Conservation (phyloP, 1,140 invertebrate genomes). For the Calephelis virginiensis region DNA sequence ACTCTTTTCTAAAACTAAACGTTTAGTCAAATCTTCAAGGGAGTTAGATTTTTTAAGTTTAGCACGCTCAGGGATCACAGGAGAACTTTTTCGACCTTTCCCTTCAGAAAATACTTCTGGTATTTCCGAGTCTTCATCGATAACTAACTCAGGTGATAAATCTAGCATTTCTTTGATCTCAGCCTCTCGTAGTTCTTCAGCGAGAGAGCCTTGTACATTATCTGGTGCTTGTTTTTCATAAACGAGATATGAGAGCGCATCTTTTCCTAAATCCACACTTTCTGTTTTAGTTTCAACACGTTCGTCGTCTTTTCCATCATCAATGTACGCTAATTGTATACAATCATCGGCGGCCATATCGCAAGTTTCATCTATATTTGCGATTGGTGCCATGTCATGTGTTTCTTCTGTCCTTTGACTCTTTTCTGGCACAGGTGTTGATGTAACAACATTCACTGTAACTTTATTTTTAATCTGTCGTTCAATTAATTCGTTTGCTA, state of each 20-base stretch:
- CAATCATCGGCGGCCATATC: constrained; percentile 51
- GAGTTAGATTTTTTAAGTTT: constrained; percentile 68
- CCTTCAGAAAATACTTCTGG: constrained; percentile 57
- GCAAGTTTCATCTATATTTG: constrained; percentile 63
- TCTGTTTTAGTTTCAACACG: constrained; percentile 31
- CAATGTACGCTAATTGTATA: constrained; percentile 56
- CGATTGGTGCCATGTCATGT: constrained; percentile 60
- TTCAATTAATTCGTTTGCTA: constrained; percentile 59
- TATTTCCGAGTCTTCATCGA: constrained; percentile 58
- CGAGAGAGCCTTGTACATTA: constrained; percentile 43
- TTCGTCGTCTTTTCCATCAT: constrained; percentile 54
- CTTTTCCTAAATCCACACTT: constrained; percentile 60
- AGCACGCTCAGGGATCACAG: constrained; percentile 57
- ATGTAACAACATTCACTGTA: constrained; percentile 35
- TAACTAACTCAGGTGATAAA: constrained; percentile 61
- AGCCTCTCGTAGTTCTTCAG: constrained; percentile 60
- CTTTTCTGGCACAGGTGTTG: constrained; percentile 36
- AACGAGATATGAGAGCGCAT: constrained; percentile 61
- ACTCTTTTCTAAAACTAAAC: constrained; percentile 36
- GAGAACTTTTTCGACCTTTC: constrained; percentile 47
- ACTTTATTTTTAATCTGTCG: constrained; percentile 47
- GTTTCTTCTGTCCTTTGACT: constrained; percentile 44
- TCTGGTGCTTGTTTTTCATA: constrained; percentile 53
- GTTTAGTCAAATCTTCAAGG: constrained; percentile 56
- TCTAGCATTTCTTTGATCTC: constrained; percentile 61